Percentiles rank a stretch among this genome's conserved stretches.
Evolutionary conservation across 2,888 invertebrate genomes (phyloP).

Genomic region (Chirona hameri): DNA sequence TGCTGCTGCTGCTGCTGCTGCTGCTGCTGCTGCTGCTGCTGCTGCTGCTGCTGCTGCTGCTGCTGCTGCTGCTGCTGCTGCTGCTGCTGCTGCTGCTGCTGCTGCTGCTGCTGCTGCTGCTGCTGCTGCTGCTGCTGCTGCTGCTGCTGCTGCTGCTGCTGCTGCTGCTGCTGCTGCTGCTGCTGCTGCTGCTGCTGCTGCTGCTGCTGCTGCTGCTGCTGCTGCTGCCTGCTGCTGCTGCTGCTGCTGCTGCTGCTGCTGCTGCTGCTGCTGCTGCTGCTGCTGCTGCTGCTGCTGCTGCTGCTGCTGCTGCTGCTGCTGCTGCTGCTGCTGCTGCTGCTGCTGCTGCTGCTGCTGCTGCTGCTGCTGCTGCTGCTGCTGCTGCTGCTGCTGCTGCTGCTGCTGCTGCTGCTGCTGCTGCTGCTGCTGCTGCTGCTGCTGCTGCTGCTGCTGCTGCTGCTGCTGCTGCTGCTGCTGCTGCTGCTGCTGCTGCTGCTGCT

Average conservation of each 20-base stretch:
- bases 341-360: conserved; percentile 13
- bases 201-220: background rate
- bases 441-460: background rate
- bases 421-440: background rate
- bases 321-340: background rate
- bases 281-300: background rate
- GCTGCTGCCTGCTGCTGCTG: too few relatives aligned
- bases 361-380: background rate
- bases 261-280: conserved; percentile 4
- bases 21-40: background rate
- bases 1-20: background rate
- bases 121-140: background rate
- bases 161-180: background rate
- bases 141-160: background rate
- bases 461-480: background rate
- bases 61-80: background rate
- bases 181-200: conserved; percentile 13
- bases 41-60: conserved; percentile 7
- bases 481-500: conserved; percentile 24
- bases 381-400: background rate
- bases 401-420: background rate
- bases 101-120: conserved; percentile 4
- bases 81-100: conserved; percentile 1
- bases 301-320: background rate
- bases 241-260: conserved; percentile 1